phyloP scores from a whole-genome alignment of 1,140 invertebrate genomes.

The Drosophila fuyamai region DNA sequence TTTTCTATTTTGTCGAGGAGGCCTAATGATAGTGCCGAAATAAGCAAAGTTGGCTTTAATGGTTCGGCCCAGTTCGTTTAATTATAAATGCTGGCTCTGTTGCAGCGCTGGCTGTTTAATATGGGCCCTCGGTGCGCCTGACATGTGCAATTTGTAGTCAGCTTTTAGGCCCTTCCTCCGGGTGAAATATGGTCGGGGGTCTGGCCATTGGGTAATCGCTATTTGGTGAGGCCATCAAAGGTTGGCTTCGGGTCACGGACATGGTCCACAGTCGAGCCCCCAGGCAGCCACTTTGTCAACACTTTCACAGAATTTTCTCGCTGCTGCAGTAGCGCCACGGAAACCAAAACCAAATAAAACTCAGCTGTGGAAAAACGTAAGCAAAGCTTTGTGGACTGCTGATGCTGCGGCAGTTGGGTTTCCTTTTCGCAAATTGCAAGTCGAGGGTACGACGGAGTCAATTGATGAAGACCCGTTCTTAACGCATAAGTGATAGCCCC shows the following conservation, averaged over 20 bases:
- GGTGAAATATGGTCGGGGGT: conserved; percentile 26
- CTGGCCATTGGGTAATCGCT: conserved; percentile 54
- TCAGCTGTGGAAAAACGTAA: conserved; percentile 26
- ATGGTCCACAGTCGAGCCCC: conserved; percentile 6
- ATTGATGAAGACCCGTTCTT: conserved; percentile 13
- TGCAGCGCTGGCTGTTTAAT: conserved; percentile 39
- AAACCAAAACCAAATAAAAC: conserved; percentile 58
- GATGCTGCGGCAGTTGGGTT: conserved; percentile 30
- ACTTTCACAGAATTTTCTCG: conserved; percentile 55
- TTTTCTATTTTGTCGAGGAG: conserved; percentile 10
- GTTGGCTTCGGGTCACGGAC: conserved; percentile 42
- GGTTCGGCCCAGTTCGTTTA: conserved; percentile 33
- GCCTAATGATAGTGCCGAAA: conserved; percentile 33
- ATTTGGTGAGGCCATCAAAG: conserved; percentile 64
- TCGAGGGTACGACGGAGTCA: conserved; percentile 26
- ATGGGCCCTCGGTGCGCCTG: conserved; percentile 19
- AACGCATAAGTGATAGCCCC: conserved; percentile 35
- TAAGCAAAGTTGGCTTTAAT: conserved; percentile 45
- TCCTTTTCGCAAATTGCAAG: conserved; percentile 12
- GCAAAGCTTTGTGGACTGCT: conserved; percentile 22
- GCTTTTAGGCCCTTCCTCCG: conserved; percentile 2
- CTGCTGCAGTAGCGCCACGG: conserved; percentile 35
- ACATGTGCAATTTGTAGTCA: conserved; percentile 45
- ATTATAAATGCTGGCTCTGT: conserved; percentile 46
- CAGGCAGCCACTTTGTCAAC: conserved; percentile 70